Base-by-base conservation (phyloP, 2,113 vertebrate species). In the Aspiorhynchus laticeps region DNA sequence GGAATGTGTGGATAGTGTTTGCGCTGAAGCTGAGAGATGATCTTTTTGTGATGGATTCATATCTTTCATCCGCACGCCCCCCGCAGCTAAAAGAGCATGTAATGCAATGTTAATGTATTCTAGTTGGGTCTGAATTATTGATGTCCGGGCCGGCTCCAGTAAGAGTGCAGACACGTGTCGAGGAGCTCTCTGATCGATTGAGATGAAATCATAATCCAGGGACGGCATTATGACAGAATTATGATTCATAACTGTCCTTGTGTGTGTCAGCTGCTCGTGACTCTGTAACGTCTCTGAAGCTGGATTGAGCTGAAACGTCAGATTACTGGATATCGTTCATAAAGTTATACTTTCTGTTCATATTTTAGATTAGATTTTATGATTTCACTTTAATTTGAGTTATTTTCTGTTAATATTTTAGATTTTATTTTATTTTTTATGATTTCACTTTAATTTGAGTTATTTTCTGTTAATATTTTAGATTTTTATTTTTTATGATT, bases 51-150 rank as follows among this genome's bases (percentile, higher is more conserved):
- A 81, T 86, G 89, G 87, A 88, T 88, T 87, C 71, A 85, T 89
- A 74, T 86, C 81, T 88, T 91, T 90, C 74, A 87, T 86, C 87
- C 80, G 81, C 43, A 73, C 63, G 19, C 17, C 63, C 46, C 24
- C 43, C 46, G 38, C 78, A 28, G 73, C 31, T 59, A 71, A 93
- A 89, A 79, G 21, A 92, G 91, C 76, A 94, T 90, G 91, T 88
- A 88, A 85, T 87, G 87, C 87, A 86, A 91, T 92, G 90, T 92
- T 93, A 93, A 91, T 91, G 88, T 93, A 88, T 7, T 89, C 87
- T 94, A 94, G 95, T 95, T 93, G 93, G 93, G 38, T 92, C 88
- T 93, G 93, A 94, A 93, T 86, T 90, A 94, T 92, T 89, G 86
- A 90, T 90, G 51, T n/a, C 87, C 85, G 85, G 92, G 88, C 76